phyloP scores from a whole-genome alignment of 2,888 invertebrate species.

The Athripsodes cinereus region DNA sequence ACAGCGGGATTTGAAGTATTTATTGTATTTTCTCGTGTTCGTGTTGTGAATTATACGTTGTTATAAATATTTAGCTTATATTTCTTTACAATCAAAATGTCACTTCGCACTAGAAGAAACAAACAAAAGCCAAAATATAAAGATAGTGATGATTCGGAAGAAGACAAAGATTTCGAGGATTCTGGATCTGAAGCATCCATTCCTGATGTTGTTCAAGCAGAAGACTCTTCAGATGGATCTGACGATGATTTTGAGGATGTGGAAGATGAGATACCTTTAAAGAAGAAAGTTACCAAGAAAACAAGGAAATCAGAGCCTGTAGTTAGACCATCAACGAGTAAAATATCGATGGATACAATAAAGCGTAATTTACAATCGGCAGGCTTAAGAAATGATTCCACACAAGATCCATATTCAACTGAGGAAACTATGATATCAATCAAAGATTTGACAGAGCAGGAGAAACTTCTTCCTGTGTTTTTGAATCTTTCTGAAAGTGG shows the following conservation, averaged over 20 bases:
- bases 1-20: too few relatives aligned
- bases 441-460: slow-evolving; percentile 44
- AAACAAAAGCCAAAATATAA: slow-evolving; percentile 38
- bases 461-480: slow-evolving; percentile 43
- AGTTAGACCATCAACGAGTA: slow-evolving; percentile 7
- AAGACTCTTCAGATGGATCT: slow-evolving; percentile 37
- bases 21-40: too few relatives aligned
- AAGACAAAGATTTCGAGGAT: slow-evolving; percentile 43
- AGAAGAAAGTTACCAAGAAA: slow-evolving; percentile 27
- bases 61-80: too few relatives aligned
- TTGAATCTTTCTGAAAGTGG: slow-evolving; percentile 50
- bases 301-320: slow-evolving; percentile 23
- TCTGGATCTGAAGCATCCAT: slow-evolving; percentile 48
- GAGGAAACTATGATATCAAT: slow-evolving; percentile 33
- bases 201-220: slow-evolving; percentile 38
- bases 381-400: slow-evolving; percentile 5
- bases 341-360: slow-evolving; percentile 13
- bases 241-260: slow-evolving; percentile 31
- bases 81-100: slow-evolving; percentile 7
- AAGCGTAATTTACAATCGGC: slow-evolving; percentile 12
- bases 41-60: too few relatives aligned
- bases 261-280: slow-evolving; percentile 35
- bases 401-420: slow-evolving; percentile 3
- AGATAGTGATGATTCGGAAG: slow-evolving; percentile 40
- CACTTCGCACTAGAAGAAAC: slow-evolving; percentile 36